Evolutionary conservation across 2,113 vertebrate species (phyloP), one percentile per base, ranked within the genome.

Genomic region (Hirundichthys speculiger): DNA sequence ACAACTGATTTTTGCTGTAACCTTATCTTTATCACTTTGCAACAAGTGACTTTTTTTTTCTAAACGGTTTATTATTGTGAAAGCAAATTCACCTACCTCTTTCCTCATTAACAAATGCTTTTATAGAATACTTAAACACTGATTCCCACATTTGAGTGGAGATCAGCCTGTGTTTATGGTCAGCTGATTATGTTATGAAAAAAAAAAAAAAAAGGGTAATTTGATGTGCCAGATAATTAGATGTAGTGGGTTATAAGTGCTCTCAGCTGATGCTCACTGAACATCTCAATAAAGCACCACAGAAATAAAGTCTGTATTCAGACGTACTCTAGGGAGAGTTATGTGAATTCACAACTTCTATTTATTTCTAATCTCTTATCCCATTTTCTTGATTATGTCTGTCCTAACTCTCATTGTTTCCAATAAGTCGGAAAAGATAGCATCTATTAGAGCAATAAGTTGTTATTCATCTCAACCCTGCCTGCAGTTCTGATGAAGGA

Each of bases 401-500:
- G 50, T 69, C 48, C 30, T 19, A 48, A 66, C 64, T 34, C 25
- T 57, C 39, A 19, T n/a, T 58, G 58, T 66, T 83, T 77, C 51
- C 27, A 83, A 78, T 71, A 80, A 79, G 67, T 43, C 64, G 19
- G 45, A 53, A 58, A 16, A 58, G 77, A 84, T 79, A 72, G 45
- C 71, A 80, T 88, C 78, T 69, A 84, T 85, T 80, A 80, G 61
- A 66, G 80, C 79, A 77, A 80, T 83, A 69, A 77, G 65, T 55
- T 53, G 47, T 80, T 71, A 49, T 79, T 85, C 72, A 72, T 83
- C 77, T 78, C 47, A 53, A 58, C 68, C 53, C 43, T n/a, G 77
- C 64, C 69, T 83, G 69, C 56, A 79, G 74, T 80, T 85, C 69
- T 84, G 77, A 85, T 86, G 77, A 86, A 86, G 80, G 64, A 84